Evolutionary conservation across 2,888 invertebrate genomes (phyloP).

Genomic region (Ophion slaviceki): DNA sequence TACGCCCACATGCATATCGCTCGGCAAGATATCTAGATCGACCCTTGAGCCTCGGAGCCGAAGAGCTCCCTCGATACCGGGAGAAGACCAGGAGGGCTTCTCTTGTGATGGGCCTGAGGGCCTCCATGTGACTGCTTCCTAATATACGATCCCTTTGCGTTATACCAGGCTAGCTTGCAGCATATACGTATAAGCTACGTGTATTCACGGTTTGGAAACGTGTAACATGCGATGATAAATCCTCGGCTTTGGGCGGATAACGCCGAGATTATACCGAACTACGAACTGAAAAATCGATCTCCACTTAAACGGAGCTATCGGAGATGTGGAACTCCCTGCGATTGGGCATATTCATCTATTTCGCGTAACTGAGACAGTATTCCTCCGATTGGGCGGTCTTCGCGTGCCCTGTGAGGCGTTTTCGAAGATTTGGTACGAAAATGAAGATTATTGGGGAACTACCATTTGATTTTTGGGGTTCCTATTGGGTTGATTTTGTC

Average conservation of each 20-base stretch:
- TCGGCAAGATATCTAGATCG: constrained; percentile 58
- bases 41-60: constrained; percentile 53
- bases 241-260: constrained; percentile 24
- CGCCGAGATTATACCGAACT: constrained; percentile 12
- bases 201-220: constrained; percentile 19
- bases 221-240: constrained; percentile 33
- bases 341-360: not conserved
- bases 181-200: not conserved
- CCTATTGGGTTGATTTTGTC: no score
- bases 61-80: constrained; percentile 58
- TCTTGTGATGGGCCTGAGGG: constrained; percentile 52
- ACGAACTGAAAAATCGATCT: constrained; percentile 32
- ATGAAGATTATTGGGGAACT: no score
- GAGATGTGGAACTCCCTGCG: constrained; percentile 2
- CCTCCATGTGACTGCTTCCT: constrained; percentile 45
- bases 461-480: no score
- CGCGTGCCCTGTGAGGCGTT: not conserved
- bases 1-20: not conserved
- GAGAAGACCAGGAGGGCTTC: constrained; percentile 32
- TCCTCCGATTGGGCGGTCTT: not conserved
- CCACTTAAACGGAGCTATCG: not conserved
- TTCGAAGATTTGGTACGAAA: no score
- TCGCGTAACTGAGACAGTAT: not conserved
- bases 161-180: constrained; percentile 14
- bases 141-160: constrained; percentile 57